phyloP scores from a whole-genome alignment of 2,797 vertebrate species.

The Dermochelys coriacea region DNA sequence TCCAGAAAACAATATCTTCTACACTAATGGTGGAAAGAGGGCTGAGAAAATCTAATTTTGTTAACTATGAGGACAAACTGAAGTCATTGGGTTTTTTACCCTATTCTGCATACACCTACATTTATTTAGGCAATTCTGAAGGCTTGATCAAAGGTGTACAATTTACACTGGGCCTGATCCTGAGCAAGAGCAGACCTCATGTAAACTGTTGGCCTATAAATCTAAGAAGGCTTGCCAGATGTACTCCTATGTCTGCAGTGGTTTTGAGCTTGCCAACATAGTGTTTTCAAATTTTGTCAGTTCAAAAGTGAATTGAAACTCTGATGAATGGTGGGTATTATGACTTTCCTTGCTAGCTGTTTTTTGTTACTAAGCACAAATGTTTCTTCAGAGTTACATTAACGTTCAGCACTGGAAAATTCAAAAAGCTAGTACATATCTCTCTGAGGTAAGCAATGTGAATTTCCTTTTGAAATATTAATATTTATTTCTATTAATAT shows the following conservation, averaged over 20 bases:
- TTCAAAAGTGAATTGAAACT: too few species aligned
- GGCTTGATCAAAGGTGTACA: background rate
- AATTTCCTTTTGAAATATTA: background rate
- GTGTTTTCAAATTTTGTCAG: background rate
- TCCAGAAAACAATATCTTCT: background rate
- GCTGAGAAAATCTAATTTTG: background rate
- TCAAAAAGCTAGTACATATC: too few species aligned
- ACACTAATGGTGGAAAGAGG: background rate
- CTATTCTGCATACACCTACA: background rate
- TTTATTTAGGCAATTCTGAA: background rate
- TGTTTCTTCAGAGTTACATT: background rate
- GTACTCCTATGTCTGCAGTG: too few species aligned
- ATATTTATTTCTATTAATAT: background rate
- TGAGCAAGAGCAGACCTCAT: background rate
- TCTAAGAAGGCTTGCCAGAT: background rate
- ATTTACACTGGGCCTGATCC: background rate
- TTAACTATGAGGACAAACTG: background rate
- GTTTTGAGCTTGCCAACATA: background rate
- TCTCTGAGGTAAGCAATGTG: background rate
- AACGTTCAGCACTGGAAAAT: background rate
- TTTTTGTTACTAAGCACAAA: background rate
- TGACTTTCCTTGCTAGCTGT: background rate
- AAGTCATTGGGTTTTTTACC: background rate
- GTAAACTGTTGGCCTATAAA: background rate
- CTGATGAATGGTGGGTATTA: too few species aligned